Percentiles rank a stretch among this genome's conserved stretches.
phyloP scores from a whole-genome alignment of 2,113 vertebrate species.

The Anoplopoma fimbria region DNA sequence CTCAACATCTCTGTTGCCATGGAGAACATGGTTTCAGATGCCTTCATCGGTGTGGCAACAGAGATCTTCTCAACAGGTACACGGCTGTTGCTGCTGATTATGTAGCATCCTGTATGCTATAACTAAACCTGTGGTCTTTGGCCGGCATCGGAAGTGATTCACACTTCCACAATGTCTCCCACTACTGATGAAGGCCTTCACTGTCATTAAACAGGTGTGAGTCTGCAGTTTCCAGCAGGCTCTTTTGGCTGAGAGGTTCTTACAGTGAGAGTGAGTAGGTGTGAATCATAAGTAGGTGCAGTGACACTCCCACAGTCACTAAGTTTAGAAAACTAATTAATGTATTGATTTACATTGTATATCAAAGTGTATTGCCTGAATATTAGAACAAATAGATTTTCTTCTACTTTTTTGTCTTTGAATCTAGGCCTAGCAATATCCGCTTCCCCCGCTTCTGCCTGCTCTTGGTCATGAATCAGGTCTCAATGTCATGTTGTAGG shows the following conservation, averaged over 20 bases:
- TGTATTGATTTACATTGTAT: not conserved
- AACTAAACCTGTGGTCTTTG: not conserved
- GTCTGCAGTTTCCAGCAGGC: constrained; percentile 6
- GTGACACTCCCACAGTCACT: constrained; percentile 22
- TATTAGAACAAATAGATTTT: not conserved
- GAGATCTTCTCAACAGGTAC: constrained; percentile 95
- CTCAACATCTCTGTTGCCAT: constrained; percentile 92
- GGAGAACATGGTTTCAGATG: constrained; percentile 90
- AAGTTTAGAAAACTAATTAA: constrained; percentile 16
- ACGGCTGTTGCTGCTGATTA: not conserved
- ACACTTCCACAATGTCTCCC: not conserved
- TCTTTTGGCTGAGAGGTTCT: constrained; percentile 1
- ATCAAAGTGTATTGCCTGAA: not conserved
- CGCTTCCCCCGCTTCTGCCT: not conserved
- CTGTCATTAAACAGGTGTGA: constrained; percentile 13
- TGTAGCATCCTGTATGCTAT: not conserved
- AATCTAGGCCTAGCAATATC: not conserved
- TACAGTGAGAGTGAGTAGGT: constrained; percentile 40
- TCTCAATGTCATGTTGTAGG: not conserved
- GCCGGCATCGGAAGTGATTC: constrained; percentile 39
- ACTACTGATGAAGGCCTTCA: constrained; percentile 8
- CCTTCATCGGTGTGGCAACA: constrained; percentile 91
- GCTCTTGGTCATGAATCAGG: not conserved
- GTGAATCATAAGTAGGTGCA: constrained; percentile 22
- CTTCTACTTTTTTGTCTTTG: not conserved